These are phyloP conservation scores for Galeopsomyia nigrocyanea DNA, from an alignment of 2,888 invertebrate genomes.

Conservation along the genomic window DNA sequence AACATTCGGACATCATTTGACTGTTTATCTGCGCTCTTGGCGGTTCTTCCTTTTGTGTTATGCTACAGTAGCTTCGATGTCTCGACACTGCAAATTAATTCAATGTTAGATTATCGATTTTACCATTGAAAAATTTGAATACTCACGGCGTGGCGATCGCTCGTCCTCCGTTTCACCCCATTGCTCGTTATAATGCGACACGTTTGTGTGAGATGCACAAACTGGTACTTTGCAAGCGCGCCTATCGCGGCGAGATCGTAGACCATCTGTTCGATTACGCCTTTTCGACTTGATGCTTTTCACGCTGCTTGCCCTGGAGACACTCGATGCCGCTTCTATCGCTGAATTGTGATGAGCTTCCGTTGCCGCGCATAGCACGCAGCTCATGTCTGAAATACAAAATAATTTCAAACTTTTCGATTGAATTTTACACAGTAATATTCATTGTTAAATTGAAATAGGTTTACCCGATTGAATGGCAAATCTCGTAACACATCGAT, in stretches of 20 bases:
- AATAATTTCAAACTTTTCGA: neutral
- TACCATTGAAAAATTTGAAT: too few relatives aligned
- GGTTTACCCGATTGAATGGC: constrained; percentile 57
- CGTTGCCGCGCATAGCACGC: constrained; percentile 51
- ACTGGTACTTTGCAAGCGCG: neutral
- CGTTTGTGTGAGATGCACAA: constrained; percentile 15
- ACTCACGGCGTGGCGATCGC: neutral
- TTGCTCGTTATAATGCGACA: constrained; percentile 36
- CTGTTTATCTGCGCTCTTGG: constrained; percentile 48
- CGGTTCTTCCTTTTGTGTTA: constrained; percentile 49
- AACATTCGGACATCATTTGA: constrained; percentile 59
- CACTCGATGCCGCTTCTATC: constrained; percentile 45
- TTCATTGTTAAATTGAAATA: constrained; percentile 12
- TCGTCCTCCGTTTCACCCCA: constrained; percentile 39
- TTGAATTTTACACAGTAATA: neutral
- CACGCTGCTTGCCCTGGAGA: constrained; percentile 33
- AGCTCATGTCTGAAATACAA: constrained; percentile 52
- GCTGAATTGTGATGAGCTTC: constrained; percentile 48
- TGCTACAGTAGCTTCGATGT: constrained; percentile 53
- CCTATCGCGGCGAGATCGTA: neutral
- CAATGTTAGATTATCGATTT: too few relatives aligned
- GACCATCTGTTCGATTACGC: neutral
- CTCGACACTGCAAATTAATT: constrained; percentile 23
- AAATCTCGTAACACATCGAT: constrained; percentile 58
- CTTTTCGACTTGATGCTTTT: constrained; percentile 3